Conservation (phyloP, 2,113 vertebrate species). For the Carettochelys insculpta region DNA sequence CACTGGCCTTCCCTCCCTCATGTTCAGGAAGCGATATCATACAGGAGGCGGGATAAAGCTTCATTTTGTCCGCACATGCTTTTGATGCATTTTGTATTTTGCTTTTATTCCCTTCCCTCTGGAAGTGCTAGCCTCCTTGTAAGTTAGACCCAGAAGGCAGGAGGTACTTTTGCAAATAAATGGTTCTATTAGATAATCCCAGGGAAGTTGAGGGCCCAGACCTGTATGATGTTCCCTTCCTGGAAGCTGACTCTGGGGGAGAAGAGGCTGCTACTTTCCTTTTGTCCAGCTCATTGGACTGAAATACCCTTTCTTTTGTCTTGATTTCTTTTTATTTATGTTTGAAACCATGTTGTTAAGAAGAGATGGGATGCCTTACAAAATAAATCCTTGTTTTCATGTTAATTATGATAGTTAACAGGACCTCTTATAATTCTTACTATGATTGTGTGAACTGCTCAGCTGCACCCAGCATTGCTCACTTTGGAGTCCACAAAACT, state of each 20-base stretch:
- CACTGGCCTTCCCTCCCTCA: background rate
- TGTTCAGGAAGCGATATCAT: background rate
- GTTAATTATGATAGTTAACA: background rate
- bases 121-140: background rate
- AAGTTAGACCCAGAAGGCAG: background rate
- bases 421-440: background rate
- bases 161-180: background rate
- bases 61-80: background rate
- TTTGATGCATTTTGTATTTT: background rate
- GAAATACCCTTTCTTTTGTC: background rate
- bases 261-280: background rate
- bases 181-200: background rate
- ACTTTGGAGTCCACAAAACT: background rate
- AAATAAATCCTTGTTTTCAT: background rate
- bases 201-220: background rate
- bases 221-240: background rate
- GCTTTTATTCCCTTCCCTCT: too few relatives aligned
- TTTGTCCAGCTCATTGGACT: background rate
- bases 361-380: background rate
- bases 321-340: background rate
- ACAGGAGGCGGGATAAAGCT: background rate
- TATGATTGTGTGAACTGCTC: background rate
- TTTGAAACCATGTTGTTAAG: background rate
- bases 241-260: background rate
- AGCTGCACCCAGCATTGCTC: fast-evolving